These are phyloP conservation scores for Nomia melanderi DNA, from an alignment of 1,140 invertebrate genomes.

Conservation along the genomic window DNA sequence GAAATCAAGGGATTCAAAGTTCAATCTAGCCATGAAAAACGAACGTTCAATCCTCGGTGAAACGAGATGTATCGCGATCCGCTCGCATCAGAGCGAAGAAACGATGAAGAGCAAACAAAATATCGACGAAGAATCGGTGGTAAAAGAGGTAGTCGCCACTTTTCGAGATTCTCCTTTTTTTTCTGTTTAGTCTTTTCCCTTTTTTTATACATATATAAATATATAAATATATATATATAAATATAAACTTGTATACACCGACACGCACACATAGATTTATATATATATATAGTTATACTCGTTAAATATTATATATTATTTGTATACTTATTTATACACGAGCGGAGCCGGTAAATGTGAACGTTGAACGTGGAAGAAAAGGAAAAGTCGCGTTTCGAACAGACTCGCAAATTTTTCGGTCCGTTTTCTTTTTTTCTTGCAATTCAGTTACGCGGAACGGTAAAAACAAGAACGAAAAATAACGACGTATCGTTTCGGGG, in stretches of 20 bases:
- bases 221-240: conserved; percentile 40
- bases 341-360: conserved; percentile 35
- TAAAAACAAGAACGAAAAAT: background rate
- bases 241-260: conserved; percentile 46
- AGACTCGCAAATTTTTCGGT: conserved; percentile 60
- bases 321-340: conserved; percentile 54
- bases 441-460: conserved; percentile 38
- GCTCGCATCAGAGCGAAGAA: background rate
- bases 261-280: conserved; percentile 41
- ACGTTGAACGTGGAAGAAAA: conserved; percentile 52
- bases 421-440: conserved; percentile 47
- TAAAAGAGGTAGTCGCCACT: conserved; percentile 64
- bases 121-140: conserved; percentile 51
- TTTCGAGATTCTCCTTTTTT: conserved; percentile 73
- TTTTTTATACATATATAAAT: conserved; percentile 43
- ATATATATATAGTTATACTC: conserved; percentile 49
- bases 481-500: background rate
- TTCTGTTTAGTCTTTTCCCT: conserved; percentile 56
- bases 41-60: background rate
- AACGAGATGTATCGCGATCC: conserved; percentile 1
- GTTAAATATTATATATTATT: conserved; percentile 59
- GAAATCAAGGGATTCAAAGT: conserved; percentile 44
- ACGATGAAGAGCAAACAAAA: background rate
- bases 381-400: conserved; percentile 69
- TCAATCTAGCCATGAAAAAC: conserved; percentile 53